Percentiles rank a stretch among this genome's conserved stretches.
Evolutionary conservation across 2,797 vertebrate species (phyloP).

Genomic region (Microctenopoma stevenorrisi): DNA sequence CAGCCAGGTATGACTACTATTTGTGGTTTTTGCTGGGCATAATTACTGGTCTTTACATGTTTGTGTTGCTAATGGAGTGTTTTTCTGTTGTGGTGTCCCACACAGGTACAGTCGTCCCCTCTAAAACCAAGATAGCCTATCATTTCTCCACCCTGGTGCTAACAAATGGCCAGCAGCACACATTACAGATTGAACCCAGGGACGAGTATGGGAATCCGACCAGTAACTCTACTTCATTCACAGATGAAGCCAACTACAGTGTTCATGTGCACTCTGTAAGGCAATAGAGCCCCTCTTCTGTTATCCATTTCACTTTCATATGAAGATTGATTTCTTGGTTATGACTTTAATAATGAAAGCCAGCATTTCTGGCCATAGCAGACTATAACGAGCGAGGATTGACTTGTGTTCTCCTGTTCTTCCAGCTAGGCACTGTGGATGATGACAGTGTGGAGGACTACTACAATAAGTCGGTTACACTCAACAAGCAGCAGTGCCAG

Average conservation of each 20-base stretch:
- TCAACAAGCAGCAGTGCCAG: conserved; percentile 92
- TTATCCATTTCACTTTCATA: conserved; percentile 8
- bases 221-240: conserved; percentile 91
- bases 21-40: background rate
- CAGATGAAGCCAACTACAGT: conserved; percentile 93
- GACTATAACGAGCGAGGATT: conserved; percentile 27
- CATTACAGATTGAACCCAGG: conserved; percentile 94
- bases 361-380: background rate
- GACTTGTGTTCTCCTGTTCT: conserved; percentile 17
- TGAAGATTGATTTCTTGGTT: conserved; percentile 19
- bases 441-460: conserved; percentile 88
- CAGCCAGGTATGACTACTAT: conserved; percentile 87
- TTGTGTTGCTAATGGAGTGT: background rate
- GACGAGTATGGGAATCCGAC: conserved; percentile 98
- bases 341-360: conserved; percentile 16
- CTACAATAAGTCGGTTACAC: conserved; percentile 90
- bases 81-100: background rate
- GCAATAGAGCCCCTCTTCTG: background rate
- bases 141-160: conserved; percentile 98
- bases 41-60: background rate
- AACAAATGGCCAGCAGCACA: conserved; percentile 93
- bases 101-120: conserved; percentile 95
- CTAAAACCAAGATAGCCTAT: conserved; percentile 97
- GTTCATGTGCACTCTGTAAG: conserved; percentile 91
- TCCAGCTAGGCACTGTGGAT: conserved; percentile 91